These are phyloP conservation scores for Cyprinodon variegatus DNA, from an alignment of 2,113 vertebrate species.

Conservation along the genomic window DNA sequence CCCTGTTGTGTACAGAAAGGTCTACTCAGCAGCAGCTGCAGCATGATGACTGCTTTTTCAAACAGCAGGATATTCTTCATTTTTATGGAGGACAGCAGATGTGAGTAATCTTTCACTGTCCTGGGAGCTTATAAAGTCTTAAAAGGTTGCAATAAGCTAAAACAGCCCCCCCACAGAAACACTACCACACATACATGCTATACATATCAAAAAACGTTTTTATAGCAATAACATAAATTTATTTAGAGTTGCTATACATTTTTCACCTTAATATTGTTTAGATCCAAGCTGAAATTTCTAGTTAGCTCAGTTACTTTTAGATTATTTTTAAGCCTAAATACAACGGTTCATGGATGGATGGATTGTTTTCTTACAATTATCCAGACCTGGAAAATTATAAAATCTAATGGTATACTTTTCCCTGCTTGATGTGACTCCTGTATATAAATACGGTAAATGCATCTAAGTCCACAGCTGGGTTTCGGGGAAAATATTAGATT, in stretches of 20 bases:
- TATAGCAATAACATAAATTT: not conserved
- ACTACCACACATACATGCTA: not conserved
- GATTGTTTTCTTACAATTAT: not conserved
- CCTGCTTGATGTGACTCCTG: not conserved
- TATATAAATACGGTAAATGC: not conserved
- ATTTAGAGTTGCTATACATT: not conserved
- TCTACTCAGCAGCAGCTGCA: slow-evolving; percentile 18
- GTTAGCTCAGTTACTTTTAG: too few relatives aligned
- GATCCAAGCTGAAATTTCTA: too few relatives aligned
- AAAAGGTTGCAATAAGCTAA: not conserved
- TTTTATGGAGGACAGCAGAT: not conserved
- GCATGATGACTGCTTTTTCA: slow-evolving; percentile 4
- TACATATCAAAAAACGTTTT: not conserved
- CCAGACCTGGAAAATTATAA: not conserved
- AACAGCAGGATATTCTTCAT: slow-evolving; percentile 12
- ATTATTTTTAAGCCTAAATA: too few relatives aligned
- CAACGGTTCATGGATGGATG: too few relatives aligned
- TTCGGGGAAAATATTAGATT: slow-evolving; percentile 28
- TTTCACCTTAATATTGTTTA: not conserved
- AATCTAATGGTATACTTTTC: not conserved
- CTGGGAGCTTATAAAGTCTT: not conserved
- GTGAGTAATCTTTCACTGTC: slow-evolving; percentile 1
- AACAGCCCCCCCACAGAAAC: not conserved
- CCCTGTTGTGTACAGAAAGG: slow-evolving; percentile 9
- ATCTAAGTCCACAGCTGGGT: slow-evolving; percentile 1